These are phyloP conservation scores for Wasmannia auropunctata DNA, from an alignment of 1,140 invertebrate species.

Conservation along the genomic window DNA sequence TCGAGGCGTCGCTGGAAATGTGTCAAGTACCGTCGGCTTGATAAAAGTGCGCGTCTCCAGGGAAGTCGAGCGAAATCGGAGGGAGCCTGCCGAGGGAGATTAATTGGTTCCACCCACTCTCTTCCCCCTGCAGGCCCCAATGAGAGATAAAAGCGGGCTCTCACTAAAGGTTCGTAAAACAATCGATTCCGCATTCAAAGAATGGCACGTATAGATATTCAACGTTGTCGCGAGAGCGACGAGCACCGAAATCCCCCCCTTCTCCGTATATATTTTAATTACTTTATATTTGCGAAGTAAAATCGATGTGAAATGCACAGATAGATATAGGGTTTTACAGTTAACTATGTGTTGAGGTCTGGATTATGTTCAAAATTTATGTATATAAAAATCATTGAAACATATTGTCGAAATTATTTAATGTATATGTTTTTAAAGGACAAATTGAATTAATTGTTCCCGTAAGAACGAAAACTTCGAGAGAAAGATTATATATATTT, in stretches of 20 bases:
- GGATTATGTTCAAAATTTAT: no score
- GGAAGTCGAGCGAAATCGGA: slow-evolving; percentile 62
- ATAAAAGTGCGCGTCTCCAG: slow-evolving; percentile 64
- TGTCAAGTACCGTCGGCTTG: slow-evolving; percentile 70
- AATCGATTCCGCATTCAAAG: neutral
- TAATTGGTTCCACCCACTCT: slow-evolving; percentile 63
- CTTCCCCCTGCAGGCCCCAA: slow-evolving; percentile 7
- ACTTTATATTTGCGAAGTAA: neutral
- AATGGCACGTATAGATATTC: neutral
- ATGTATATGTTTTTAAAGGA: neutral
- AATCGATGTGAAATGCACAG: neutral
- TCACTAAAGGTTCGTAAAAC: slow-evolving; percentile 67
- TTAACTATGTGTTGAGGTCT: neutral
- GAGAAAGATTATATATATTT: neutral
- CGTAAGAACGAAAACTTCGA: neutral
- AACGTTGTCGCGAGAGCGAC: neutral
- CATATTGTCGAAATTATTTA: neutral
- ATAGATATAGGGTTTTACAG: neutral
- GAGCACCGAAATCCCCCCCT: neutral
- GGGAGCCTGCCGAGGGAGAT: slow-evolving; percentile 63
- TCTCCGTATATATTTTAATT: neutral
- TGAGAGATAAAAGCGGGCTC: slow-evolving; percentile 51
- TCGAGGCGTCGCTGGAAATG: slow-evolving; percentile 57
- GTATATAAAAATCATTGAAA: neutral
- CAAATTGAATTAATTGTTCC: neutral